Evolutionary conservation across 2,797 vertebrate genomes (phyloP).

Genomic region (Silurus aristotelis): DNA sequence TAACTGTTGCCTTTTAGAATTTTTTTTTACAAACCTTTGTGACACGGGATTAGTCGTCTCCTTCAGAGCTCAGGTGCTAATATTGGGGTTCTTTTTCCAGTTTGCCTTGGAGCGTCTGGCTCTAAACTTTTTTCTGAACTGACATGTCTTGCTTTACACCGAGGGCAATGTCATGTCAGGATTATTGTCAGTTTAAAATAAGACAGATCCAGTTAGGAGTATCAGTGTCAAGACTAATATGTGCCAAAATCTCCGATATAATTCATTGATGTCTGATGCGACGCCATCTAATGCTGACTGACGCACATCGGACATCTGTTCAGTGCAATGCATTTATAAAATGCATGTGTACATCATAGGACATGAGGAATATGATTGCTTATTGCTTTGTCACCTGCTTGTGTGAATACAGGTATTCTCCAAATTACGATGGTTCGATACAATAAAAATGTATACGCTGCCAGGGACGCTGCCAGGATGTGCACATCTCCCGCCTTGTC

Average conservation of each 20-base stretch:
- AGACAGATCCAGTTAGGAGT: not conserved
- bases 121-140: not conserved
- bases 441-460: no score
- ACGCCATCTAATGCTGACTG: not conserved
- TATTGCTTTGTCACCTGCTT: not conserved
- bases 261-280: not conserved
- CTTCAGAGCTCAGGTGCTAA: conserved; percentile 1
- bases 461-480: no score
- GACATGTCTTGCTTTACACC: conserved; percentile 12
- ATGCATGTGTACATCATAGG: not conserved
- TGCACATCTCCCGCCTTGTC: no score
- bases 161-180: conserved; percentile 14
- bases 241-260: not conserved
- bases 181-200: conserved; percentile 1
- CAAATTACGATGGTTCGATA: no score
- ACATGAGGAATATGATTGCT: not conserved
- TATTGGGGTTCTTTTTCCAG: not conserved
- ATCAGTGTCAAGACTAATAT: not conserved
- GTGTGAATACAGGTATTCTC: no score
- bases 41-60: conserved; percentile 24
- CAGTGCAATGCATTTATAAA: no score
- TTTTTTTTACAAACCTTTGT: conserved; percentile 25
- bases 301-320: not conserved
- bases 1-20: conserved; percentile 30
- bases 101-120: not conserved